A percentile compares a stretch with the other conserved stretches of the same genome.
These are phyloP conservation scores for Ylistrum balloti DNA, from an alignment of 1,140 invertebrate genomes.

Conservation along the genomic window DNA sequence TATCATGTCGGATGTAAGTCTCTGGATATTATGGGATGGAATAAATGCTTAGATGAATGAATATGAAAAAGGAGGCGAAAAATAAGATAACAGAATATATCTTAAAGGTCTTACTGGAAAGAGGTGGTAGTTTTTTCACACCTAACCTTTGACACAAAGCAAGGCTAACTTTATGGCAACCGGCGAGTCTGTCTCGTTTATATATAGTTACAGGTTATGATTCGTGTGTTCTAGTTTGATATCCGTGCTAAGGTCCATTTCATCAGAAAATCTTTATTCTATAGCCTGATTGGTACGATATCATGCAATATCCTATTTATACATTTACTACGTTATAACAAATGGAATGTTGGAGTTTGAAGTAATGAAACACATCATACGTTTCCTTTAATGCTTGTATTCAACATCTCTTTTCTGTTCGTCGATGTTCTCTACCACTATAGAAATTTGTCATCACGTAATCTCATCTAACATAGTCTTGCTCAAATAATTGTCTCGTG, in stretches of 20 bases:
- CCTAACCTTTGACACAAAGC: not conserved
- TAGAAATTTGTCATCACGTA: not conserved
- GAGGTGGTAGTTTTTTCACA: too few relatives aligned
- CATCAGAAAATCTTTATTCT: not conserved
- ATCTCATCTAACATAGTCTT: not conserved
- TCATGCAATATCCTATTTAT: not conserved
- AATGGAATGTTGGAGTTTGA: not conserved
- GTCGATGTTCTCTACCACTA: not conserved
- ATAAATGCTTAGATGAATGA: too few relatives aligned
- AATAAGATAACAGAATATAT: too few relatives aligned
- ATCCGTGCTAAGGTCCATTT: not conserved
- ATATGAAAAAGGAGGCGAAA: too few relatives aligned
- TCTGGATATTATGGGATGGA: too few relatives aligned
- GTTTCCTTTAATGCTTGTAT: not conserved
- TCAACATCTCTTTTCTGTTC: not conserved
- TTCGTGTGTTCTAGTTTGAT: not conserved
- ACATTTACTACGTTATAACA: not conserved
- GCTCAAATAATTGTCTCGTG: slow-evolving; percentile 27
- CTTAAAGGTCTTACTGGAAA: too few relatives aligned
- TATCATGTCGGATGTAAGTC: too few relatives aligned
- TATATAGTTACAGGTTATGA: not conserved
- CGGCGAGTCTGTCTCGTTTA: not conserved
- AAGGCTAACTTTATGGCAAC: not conserved
- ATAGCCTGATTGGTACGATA: not conserved
- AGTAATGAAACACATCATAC: not conserved